Evolutionary conservation across 2,113 vertebrate species (phyloP), one percentile per base, ranked within the genome.

Genomic region (Tympanuchus pallidicinctus): DNA sequence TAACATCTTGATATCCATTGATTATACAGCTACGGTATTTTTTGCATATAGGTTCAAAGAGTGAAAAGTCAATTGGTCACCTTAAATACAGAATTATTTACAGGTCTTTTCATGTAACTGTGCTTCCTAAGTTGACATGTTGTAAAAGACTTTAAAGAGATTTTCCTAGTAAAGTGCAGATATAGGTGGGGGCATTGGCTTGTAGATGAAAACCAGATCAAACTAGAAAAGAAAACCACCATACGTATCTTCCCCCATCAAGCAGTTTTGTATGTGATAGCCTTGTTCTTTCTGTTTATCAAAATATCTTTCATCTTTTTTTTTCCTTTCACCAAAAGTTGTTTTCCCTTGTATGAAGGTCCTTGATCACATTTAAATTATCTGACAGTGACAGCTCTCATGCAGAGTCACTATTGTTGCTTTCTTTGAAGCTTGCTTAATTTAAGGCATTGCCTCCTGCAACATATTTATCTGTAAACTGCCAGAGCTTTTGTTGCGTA

Each of bases 271-370:
- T 69, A 9, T 43, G 59, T 32, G 73, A 69, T 79, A 57, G 73
- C 74, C 95, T 83, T 93, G 71, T 11, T 83, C 90, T 80, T 85
- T 21, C 66, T 92, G 28, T 90, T 96, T 93, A 69, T 75, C 79
- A 78, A 66, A 82, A 82, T 77, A 32, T 6, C 88, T 96, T 97
- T 94, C 36, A 95, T 95, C 79, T 92, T 60, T 81, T 85, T 85
- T 87, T 87, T 79, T 93, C 56, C 76, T 79, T 78, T 90, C 72
- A 50, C 18, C 1, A 2, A 86, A 76, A 85, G 82, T 56, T 70
- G 30, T 60, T 50, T 78, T 66, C 74, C 43, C 11, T 64, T 85
- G 47, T 87, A 81, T 94, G 76, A 73, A 80, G 50, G 60, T 63
- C 71, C 74, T 94, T 95, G 93, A 95, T 96, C 92, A 14, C 25